Evolutionary conservation across 35 echinoderm and acorn worm genomes (phyloP).

Genomic region (Apostichopus californicus): DNA sequence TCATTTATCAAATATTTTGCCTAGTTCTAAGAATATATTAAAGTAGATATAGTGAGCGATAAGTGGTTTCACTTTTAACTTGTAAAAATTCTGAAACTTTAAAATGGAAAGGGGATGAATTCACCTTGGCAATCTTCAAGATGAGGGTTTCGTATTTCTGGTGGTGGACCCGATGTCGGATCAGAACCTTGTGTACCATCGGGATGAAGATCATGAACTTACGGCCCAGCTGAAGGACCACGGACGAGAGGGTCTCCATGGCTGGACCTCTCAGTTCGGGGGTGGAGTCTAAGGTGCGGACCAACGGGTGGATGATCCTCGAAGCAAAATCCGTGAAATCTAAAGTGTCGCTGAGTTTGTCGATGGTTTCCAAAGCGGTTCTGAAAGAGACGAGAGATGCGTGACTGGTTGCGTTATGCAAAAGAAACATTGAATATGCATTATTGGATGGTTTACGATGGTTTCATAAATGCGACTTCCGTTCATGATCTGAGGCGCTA

Average conservation of each 20-base stretch:
- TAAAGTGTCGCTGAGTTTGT: conserved; percentile 87
- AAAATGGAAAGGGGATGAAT: neutral
- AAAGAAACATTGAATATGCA: no score
- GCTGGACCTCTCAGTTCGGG: conserved; percentile 74
- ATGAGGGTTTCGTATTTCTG: conserved; percentile 97
- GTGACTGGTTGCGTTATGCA: no score
- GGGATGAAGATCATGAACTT: conserved; percentile 98
- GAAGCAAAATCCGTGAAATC: conserved; percentile 98
- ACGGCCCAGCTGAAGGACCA: conserved; percentile 92
- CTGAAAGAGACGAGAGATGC: conserved; percentile 26
- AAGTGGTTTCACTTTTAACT: no score
- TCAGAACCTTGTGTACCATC: conserved; percentile 97
- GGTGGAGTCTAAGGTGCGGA: conserved; percentile 86
- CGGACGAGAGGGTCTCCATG: conserved; percentile 92
- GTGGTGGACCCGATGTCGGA: conserved; percentile 85
- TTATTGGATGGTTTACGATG: no score
- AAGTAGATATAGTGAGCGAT: no score
- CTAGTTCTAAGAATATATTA: no score
- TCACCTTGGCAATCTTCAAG: conserved; percentile 90
- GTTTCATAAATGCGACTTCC: no score
- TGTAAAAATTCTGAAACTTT: no score
- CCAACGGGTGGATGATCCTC: conserved; percentile 94
- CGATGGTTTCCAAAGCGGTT: conserved; percentile 84
- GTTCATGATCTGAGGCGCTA: no score
- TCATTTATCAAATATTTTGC: no score